Base-by-base conservation (phyloP, 2,113 vertebrate genomes). In the Oryzias woworae region DNA sequence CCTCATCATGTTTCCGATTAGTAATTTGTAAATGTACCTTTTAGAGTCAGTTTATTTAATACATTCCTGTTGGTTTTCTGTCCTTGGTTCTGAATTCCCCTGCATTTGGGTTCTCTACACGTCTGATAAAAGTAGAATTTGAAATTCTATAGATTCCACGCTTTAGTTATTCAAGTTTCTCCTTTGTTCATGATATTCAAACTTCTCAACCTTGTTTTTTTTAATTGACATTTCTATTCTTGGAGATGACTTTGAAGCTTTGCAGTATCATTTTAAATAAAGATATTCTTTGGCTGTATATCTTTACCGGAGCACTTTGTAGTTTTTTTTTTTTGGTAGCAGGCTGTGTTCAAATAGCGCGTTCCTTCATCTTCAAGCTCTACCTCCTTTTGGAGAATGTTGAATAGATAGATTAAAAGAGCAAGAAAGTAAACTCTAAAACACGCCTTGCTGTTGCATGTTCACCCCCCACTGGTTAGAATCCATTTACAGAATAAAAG, bases 361-460 rank as follows among this genome's bases (percentile, higher is more conserved):
- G 28, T 72, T 73, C 73, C 64, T 53, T 57, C 48, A 49, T 68
- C 61, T 54, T 49, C 49, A 31, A 61, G 56, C 56, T 48, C 50
- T 62, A 20, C 64, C 60, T 69, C 47, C 50, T 78, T 79, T 75
- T 62, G 56, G 24, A 53, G 78, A 78, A 71, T 65, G 61, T 73
- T 81, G 76, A 79, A 75, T 79, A 73, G 80, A 80, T 77, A 78
- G 75, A 87, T 84, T 79, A 78, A 71, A 63, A 77, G 67, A 72
- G 66, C 73, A 75, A 69, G 64, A 83, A 88, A 83, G 86, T 73
- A 84, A 89, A 85, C 85, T 83, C 89, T 69, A 89, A 85, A 83
- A 78, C 78, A 83, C 50, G 63, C 71, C 66, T 78, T 55, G 53
- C 65, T 70, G 73, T 73, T 62, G 70, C 70, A 67, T 17, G 22